Conservation (phyloP, 2,888 invertebrate species). For the Cheilosia variabilis region DNA sequence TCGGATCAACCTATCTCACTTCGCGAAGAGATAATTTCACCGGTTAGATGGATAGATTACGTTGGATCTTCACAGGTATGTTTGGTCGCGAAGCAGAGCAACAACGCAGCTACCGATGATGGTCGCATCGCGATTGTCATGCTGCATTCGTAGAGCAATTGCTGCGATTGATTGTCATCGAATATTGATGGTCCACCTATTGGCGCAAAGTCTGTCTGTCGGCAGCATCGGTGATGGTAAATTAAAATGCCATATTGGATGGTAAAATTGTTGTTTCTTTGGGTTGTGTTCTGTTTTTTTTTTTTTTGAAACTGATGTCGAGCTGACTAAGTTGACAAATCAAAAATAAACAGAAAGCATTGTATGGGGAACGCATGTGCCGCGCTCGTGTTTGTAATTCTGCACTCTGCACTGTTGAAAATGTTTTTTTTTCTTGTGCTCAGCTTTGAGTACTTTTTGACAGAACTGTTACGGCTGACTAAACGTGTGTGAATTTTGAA, state of each 20-base stretch:
- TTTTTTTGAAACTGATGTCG: constrained; percentile 34
- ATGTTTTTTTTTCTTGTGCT: neutral
- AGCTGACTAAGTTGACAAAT: constrained; percentile 57
- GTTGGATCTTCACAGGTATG: constrained; percentile 35
- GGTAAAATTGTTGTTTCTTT: constrained; percentile 55
- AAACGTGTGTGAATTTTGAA: neutral
- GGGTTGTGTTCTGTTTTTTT: constrained; percentile 7
- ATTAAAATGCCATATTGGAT: constrained; percentile 73
- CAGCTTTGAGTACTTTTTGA: constrained; percentile 2
- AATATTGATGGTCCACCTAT: constrained; percentile 74
- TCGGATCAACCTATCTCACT: constrained; percentile 69
- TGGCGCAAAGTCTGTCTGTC: constrained; percentile 72
- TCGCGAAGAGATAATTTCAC: constrained; percentile 69
- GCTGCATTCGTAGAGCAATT: constrained; percentile 73
- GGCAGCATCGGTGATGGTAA: constrained; percentile 70
- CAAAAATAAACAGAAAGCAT: constrained; percentile 34
- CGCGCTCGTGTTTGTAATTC: constrained; percentile 48
- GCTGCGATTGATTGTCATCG: constrained; percentile 73
- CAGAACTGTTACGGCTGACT: constrained; percentile 25
- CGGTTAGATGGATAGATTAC: constrained; percentile 65
- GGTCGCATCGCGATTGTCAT: constrained; percentile 68
- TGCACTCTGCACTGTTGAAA: neutral
- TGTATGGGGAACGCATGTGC: constrained; percentile 32
- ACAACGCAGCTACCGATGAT: constrained; percentile 18
- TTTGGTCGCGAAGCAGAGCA: constrained; percentile 45